Conservation (phyloP, 2,113 vertebrate genomes). For the Myotis brandtii region DNA sequence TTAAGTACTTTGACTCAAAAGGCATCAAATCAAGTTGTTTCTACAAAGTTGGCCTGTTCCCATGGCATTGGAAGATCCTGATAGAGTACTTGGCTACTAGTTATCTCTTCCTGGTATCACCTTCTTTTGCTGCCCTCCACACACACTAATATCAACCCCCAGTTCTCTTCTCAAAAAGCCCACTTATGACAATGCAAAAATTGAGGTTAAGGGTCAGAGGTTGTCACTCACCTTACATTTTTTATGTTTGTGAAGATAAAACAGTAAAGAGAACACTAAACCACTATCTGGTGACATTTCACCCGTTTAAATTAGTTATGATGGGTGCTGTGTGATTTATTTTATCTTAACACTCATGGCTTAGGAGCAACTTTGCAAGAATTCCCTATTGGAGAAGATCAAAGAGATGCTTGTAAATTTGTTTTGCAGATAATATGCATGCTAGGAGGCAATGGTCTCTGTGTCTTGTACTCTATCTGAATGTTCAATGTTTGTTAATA, state of each 20-base stretch:
- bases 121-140: background rate
- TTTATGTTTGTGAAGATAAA: slow-evolving; percentile 19
- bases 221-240: background rate
- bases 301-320: background rate
- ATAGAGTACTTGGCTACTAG: background rate
- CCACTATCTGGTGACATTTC: background rate
- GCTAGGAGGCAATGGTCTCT: background rate
- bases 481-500: slow-evolving; percentile 12
- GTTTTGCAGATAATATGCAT: background rate
- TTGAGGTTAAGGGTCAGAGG: background rate
- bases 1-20: slow-evolving; percentile 4
- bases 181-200: background rate
- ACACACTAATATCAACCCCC: background rate
- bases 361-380: background rate
- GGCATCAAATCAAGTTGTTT: slow-evolving; percentile 1
- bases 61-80: background rate
- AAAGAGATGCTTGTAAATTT: slow-evolving; percentile 2
- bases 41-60: background rate
- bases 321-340: background rate
- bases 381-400: background rate
- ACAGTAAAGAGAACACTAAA: background rate
- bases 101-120: background rate
- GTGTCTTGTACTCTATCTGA: background rate
- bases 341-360: background rate
- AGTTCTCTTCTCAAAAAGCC: slow-evolving; percentile 8